Base-by-base conservation (phyloP, 2,797 vertebrate species). In the Danio choprae region DNA sequence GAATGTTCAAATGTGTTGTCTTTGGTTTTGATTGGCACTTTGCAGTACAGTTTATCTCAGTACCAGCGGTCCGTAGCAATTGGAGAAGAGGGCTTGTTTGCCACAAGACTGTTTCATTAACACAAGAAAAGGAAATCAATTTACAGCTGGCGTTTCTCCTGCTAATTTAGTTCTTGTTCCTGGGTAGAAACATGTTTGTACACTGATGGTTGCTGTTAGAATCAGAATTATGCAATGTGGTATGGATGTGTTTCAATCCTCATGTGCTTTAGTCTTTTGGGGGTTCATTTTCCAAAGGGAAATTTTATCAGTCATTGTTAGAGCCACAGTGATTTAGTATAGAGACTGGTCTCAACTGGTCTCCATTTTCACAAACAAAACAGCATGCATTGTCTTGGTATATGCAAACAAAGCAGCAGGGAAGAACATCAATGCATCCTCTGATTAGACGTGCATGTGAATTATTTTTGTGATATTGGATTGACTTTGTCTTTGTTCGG, bases 51-150 rank as follows among this genome's bases (percentile, higher is more conserved):
- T 78, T 78, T 78, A 68, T 68, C 41, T 68, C 4, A 13, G 38
- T 13, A 18, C 36, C 18, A 10, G 22, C 10, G 29, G 60, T 70
- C 55, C 12, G 56, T 62, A 29, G n/a, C 18, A 13, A 20, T 62
- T 51, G 58, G 3, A 6, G 56, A 12, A 36, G 43, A 29, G 22
- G 59, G 60, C 10, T n/a, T 62, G 58, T 59, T n/a, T 50, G 56
- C 2, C 46, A 18, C 9, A n/a, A 43, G 91, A 87, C 87, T 88
- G 84, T 80, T 89, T 90, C 86, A 90, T 92, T 90, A 91, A 83
- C 75, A 44, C 55, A 9, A 83, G 85, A 83, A 84, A 86, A 82
- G 86, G 81, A 85, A 92, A 90, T 92, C 87, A 76, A 90, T 91
- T 85, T 83, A 72, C 85, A 55, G 68, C 48, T 78, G 84, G 51